Conservation (phyloP, 2,888 invertebrate genomes). For the Neoascia interrupta region DNA sequence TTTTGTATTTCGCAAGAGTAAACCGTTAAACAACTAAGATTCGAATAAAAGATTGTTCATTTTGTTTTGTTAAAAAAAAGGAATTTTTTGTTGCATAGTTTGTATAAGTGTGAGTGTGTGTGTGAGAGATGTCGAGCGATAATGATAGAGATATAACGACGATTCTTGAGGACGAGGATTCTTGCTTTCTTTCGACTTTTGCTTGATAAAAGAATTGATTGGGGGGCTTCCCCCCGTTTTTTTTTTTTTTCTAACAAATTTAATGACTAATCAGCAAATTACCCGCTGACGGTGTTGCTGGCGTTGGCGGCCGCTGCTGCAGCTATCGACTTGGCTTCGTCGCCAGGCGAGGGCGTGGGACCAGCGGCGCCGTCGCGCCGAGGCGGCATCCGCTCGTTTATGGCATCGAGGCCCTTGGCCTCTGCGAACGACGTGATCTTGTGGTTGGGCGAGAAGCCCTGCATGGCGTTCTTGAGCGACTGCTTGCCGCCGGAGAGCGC, state of each 20-base stretch:
- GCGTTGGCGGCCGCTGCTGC: slow-evolving; percentile 64
- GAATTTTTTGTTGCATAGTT: slow-evolving; percentile 57
- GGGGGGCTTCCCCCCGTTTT: background rate
- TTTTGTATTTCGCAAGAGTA: slow-evolving; percentile 9
- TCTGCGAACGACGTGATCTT: slow-evolving; percentile 99
- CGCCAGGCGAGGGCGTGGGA: slow-evolving; percentile 85
- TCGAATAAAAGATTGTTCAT: slow-evolving; percentile 67
- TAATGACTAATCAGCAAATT: slow-evolving; percentile 46
- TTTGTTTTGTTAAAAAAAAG: slow-evolving; percentile 27
- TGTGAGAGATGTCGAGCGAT: slow-evolving; percentile 55
- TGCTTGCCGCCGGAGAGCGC: slow-evolving; percentile 98
- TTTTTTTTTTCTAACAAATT: background rate
- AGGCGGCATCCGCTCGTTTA: slow-evolving; percentile 99
- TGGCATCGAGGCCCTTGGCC: slow-evolving; percentile 98
- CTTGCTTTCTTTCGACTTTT: slow-evolving; percentile 43
- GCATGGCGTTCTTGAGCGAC: slow-evolving; percentile 96
- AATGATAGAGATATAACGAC: slow-evolving; percentile 53
- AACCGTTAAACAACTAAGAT: slow-evolving; percentile 58
- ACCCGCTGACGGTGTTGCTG: slow-evolving; percentile 52
- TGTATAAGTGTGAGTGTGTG: slow-evolving; percentile 38
- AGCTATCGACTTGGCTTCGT: slow-evolving; percentile 72
- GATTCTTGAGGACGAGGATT: slow-evolving; percentile 58
- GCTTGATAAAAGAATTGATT: slow-evolving; percentile 39
- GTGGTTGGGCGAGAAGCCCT: slow-evolving; percentile 98
- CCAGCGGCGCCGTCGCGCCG: slow-evolving; percentile 83